Evolutionary conservation across 2,113 vertebrate species (phyloP).

Genomic region (Jacana jacana): DNA sequence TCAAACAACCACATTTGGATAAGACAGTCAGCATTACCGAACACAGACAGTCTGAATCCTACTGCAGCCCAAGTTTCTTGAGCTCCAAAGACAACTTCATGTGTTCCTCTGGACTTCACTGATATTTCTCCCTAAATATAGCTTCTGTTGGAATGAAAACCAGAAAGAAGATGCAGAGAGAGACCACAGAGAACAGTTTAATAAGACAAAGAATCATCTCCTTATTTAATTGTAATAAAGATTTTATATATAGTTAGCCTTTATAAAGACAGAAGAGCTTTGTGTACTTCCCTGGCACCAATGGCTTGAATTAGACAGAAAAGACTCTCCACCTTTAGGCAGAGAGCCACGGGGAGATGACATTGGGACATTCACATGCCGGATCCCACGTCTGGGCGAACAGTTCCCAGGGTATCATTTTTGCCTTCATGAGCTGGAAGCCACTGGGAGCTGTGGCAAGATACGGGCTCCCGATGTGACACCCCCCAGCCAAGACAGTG

Average conservation of each 20-base stretch:
- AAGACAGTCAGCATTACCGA: neutral
- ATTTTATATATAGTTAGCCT: neutral
- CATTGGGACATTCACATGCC: accelerated
- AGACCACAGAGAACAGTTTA: neutral
- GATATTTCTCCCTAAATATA: neutral
- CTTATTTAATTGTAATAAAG: neutral
- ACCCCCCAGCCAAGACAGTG: neutral
- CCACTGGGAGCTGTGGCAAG: neutral
- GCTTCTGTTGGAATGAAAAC: neutral
- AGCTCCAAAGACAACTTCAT: neutral
- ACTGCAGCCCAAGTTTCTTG: neutral
- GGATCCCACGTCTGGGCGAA: neutral
- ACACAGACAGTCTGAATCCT: neutral
- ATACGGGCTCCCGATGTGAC: accelerated
- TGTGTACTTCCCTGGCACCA: neutral
- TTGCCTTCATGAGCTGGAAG: neutral
- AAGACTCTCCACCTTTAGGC: neutral
- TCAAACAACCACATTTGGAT: neutral
- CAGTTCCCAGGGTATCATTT: neutral
- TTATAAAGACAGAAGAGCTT: neutral
- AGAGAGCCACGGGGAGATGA: accelerated
- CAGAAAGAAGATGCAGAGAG: neutral
- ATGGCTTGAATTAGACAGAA: neutral
- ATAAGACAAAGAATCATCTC: neutral
- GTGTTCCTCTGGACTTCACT: neutral